Evolutionary conservation across 2,797 vertebrate genomes (phyloP).

Genomic region (Diplodus puntazzo): DNA sequence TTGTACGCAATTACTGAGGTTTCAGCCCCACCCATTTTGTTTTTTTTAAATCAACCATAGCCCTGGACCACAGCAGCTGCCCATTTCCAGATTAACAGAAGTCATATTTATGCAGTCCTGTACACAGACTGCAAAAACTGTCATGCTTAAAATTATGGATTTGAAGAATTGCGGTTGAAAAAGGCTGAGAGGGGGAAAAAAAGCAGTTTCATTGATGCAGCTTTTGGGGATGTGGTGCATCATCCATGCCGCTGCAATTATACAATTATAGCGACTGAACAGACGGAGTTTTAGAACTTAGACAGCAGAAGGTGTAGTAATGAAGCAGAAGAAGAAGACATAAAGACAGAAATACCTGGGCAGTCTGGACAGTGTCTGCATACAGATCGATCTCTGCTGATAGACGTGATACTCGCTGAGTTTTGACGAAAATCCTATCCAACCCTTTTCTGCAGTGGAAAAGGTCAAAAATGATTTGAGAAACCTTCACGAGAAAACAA

Average conservation of each 20-base stretch:
- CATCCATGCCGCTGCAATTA: neutral
- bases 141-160: neutral
- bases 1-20: neutral
- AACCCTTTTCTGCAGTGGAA: neutral
- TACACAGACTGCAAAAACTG: neutral
- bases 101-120: neutral
- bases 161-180: neutral
- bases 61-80: neutral
- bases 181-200: neutral
- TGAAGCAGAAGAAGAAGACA: neutral
- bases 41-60: neutral
- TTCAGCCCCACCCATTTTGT: neutral
- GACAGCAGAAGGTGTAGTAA: neutral
- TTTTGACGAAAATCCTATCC: neutral
- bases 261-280: neutral
- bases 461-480: neutral
- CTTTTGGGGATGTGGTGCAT: neutral
- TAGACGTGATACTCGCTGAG: neutral
- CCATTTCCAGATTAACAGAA: neutral
- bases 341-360: neutral
- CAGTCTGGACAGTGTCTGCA: neutral
- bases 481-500: too few species aligned
- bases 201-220: neutral
- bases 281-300: constrained; percentile 15
- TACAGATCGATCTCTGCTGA: neutral